A percentile compares a stretch with the other conserved stretches of the same genome.
These are phyloP conservation scores for Eucera pruinosa DNA, from an alignment of 2,888 invertebrate species.

Conservation along the genomic window DNA sequence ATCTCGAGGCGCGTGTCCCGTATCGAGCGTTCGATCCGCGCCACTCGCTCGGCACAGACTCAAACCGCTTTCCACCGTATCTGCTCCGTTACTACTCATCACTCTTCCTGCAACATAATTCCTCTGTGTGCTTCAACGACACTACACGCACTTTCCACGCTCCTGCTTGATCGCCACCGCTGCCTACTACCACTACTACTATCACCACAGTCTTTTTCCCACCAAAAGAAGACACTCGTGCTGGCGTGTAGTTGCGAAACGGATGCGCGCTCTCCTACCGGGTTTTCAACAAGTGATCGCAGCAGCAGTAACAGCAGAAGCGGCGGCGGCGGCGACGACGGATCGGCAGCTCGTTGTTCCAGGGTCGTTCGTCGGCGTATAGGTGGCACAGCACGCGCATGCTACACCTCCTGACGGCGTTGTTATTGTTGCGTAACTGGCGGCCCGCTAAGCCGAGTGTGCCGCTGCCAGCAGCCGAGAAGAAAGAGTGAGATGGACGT, in stretches of 20 bases:
- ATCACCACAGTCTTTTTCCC: slow-evolving; percentile 14
- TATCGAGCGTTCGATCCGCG: slow-evolving; percentile 52
- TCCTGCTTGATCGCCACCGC: slow-evolving; percentile 24
- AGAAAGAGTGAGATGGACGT: slow-evolving; percentile 23
- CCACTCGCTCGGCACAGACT: slow-evolving; percentile 43
- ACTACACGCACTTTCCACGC: slow-evolving; percentile 49
- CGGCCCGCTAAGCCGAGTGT: slow-evolving; percentile 62
- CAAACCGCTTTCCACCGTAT: slow-evolving; percentile 42
- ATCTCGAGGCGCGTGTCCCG: slow-evolving; percentile 40
- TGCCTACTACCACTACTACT: slow-evolving; percentile 9
- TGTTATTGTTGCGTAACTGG: slow-evolving; percentile 80
- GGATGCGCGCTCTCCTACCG: slow-evolving; percentile 44
- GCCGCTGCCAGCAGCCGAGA: slow-evolving; percentile 54
- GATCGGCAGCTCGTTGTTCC: slow-evolving; percentile 56
- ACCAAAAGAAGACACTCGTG: slow-evolving; percentile 18
- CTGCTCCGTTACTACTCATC: slow-evolving; percentile 44
- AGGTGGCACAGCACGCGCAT: slow-evolving; percentile 68
- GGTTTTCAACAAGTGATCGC: slow-evolving; percentile 69
- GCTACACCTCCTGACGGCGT: slow-evolving; percentile 70
- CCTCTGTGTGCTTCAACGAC: slow-evolving; percentile 11
- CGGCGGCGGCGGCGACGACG: slow-evolving; percentile 44
- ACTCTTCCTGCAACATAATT: slow-evolving; percentile 52
- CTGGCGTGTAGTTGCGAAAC: slow-evolving; percentile 27
- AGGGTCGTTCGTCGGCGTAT: slow-evolving; percentile 67
- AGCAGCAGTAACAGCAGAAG: slow-evolving; percentile 41